Evolutionary conservation across 2,888 invertebrate genomes (phyloP).

Genomic region (Euphydryas editha): DNA sequence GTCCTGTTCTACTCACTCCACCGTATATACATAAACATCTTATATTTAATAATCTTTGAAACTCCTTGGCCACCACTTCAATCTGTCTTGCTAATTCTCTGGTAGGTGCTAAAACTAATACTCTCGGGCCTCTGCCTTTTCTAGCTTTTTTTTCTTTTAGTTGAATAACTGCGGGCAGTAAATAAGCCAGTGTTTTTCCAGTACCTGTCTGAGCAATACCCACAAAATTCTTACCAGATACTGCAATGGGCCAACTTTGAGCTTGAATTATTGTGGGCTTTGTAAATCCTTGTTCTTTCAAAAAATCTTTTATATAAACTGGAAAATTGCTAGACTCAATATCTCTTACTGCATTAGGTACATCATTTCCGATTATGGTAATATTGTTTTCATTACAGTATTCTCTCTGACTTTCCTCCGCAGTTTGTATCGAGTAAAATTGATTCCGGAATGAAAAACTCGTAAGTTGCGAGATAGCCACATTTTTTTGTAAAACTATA

Average conservation of each 20-base stretch:
- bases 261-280: conserved; percentile 93
- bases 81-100: conserved; percentile 91
- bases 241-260: conserved; percentile 92
- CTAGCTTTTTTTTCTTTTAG: conserved; percentile 89
- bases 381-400: conserved; percentile 88
- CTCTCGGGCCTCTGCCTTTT: conserved; percentile 91
- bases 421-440: conserved; percentile 62
- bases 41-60: conserved; percentile 87
- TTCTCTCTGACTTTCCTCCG: conserved; percentile 81
- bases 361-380: conserved; percentile 87
- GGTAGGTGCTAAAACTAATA: conserved; percentile 91
- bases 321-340: conserved; percentile 91
- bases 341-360: conserved; percentile 89
- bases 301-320: conserved; percentile 86
- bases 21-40: conserved; percentile 94
- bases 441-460: conserved; percentile 44
- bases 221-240: conserved; percentile 91
- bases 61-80: conserved; percentile 90
- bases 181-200: conserved; percentile 90
- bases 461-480: conserved; percentile 8
- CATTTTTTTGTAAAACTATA: conserved; percentile 14
- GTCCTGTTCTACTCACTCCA: conserved; percentile 89
- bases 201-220: conserved; percentile 94
- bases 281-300: conserved; percentile 85
- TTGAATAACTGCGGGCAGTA: conserved; percentile 92